These are phyloP conservation scores for Odontophorus gujanensis DNA, from an alignment of 2,113 vertebrate genomes.

Conservation along the genomic window DNA sequence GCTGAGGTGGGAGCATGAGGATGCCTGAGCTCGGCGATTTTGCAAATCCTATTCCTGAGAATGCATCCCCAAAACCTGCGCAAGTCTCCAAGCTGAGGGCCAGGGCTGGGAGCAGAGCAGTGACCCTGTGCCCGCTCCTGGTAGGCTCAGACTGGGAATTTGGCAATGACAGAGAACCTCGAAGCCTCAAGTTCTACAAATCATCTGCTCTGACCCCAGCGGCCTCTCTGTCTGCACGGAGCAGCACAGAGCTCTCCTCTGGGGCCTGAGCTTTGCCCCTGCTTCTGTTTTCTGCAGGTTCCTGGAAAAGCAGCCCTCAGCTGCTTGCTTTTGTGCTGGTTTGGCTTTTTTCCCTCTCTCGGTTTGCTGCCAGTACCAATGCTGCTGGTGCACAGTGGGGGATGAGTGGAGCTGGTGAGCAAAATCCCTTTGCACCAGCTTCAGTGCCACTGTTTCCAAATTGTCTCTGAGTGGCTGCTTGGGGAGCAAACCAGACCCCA, in stretches of 20 bases:
- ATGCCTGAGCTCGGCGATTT: not conserved
- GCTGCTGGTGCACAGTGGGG: not conserved
- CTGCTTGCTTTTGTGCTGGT: not conserved
- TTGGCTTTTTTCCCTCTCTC: not conserved
- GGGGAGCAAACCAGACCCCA: fast-evolving
- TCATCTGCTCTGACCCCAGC: no score
- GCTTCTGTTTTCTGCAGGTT: not conserved
- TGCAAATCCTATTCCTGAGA: not conserved
- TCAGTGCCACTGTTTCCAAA: not conserved
- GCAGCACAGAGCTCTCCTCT: not conserved
- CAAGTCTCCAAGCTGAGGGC: not conserved
- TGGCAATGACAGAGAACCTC: fast-evolving
- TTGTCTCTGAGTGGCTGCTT: fast-evolving
- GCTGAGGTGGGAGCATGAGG: not conserved
- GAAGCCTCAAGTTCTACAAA: fast-evolving
- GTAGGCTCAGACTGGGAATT: no score
- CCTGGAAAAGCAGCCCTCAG: fast-evolving
- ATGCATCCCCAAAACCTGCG: not conserved
- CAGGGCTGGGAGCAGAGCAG: not conserved
- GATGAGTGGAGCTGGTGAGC: not conserved
- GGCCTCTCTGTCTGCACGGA: not conserved
- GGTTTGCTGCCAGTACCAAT: not conserved
- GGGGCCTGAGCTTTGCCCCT: not conserved
- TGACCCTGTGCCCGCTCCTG: fast-evolving
- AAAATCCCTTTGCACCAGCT: not conserved